These are phyloP conservation scores for Musca vetustissima DNA, from an alignment of 1,140 invertebrate species.

Conservation along the genomic window DNA sequence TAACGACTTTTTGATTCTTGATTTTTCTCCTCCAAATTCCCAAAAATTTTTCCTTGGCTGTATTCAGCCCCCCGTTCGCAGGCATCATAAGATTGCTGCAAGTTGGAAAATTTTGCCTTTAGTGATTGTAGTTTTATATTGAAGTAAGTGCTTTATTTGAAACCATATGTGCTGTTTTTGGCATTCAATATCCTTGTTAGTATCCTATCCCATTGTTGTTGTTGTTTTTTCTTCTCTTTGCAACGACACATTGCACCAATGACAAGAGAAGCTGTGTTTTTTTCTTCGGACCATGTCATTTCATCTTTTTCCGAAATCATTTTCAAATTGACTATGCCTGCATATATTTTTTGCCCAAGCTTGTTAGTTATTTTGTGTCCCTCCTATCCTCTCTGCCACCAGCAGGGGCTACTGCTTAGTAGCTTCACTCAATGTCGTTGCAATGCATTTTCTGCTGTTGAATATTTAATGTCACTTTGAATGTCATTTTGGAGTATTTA, in stretches of 20 bases:
- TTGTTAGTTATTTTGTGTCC: too few relatives aligned
- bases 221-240: not conserved
- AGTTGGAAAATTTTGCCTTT: conserved; percentile 6
- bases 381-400: too few relatives aligned
- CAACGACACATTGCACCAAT: not conserved
- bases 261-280: not conserved
- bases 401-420: too few relatives aligned
- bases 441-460: conserved; percentile 14
- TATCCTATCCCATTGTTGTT: not conserved
- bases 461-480: conserved; percentile 12
- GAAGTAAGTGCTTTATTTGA: conserved; percentile 18
- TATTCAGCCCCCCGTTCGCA: too few relatives aligned
- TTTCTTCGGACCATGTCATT: conserved; percentile 12
- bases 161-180: conserved; percentile 22
- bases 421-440: conserved; percentile 4
- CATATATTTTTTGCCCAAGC: too few relatives aligned
- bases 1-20: too few relatives aligned
- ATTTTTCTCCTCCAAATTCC: too few relatives aligned
- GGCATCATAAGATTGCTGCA: conserved; percentile 15
- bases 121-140: conserved; percentile 2
- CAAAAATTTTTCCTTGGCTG: too few relatives aligned
- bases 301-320: conserved; percentile 1
- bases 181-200: conserved; percentile 16
- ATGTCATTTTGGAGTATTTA: conserved; percentile 12
- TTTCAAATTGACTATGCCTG: too few relatives aligned